Evolutionary conservation across 2,113 vertebrate species (phyloP), one percentile per base, ranked within the genome.

Genomic region (Barnardius zonarius): DNA sequence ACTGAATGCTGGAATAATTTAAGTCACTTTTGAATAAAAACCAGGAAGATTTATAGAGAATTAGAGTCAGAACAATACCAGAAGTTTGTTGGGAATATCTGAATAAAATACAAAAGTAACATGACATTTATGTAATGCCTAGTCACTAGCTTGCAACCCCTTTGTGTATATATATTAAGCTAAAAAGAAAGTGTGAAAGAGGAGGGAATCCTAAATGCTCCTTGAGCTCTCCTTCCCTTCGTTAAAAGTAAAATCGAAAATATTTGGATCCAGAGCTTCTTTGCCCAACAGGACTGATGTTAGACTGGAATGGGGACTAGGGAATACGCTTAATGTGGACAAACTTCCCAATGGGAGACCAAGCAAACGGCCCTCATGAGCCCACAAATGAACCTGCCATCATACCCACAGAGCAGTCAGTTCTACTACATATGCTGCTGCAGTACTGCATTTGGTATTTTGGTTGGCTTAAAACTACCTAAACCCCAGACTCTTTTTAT

Each of bases 71-170:
- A 82, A 39, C 9, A 61, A 10, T 85, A 48, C 61, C 12, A 35
- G 81, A 93, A 39, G 12, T 61, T 17, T 17, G 4, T 12, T 83
- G 33, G 35, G 77, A 64, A 93, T 23, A 68, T 59, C 22, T 51
- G 17, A 91, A 74, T 33, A 59, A 74, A 89, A 66, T 54, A 59
- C 5, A 24, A 68, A 63, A 13, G 30, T 55, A 80, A n/a, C 3
- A 13, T 44, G 41, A 72, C 6, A 8, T 44, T 44, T 61, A 39
- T 48, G 8, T 14, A 43, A n/a, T 28, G 20, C 6, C 35, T 79
- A 18, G 10, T 76, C 33, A 48, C 13, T 27, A 64, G 17, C 27
- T 3, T 31, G 22, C 0, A 0, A 43, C 10, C 7, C 6, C 13
- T 83, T 64, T 76, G 18, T 57, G 3, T 48, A 18, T 11, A 10